Base-by-base conservation (phyloP, 1,140 invertebrate species). In the Kradibia gibbosae region DNA sequence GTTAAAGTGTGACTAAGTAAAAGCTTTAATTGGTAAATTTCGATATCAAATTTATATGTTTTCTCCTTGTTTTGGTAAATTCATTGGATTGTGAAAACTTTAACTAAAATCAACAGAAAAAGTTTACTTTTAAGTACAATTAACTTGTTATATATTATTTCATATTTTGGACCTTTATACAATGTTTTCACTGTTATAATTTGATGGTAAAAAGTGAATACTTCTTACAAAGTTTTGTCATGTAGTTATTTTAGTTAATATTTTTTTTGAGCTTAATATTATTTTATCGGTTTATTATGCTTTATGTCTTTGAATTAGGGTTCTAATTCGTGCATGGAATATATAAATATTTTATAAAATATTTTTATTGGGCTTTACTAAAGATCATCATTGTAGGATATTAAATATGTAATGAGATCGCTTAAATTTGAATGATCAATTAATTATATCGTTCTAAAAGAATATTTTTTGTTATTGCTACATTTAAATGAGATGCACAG, bases 1-100 rank as follows among this genome's bases (percentile, higher is more conserved):
- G 48, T 79, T 79, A 72, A 79, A 79, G 78, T 39, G 62, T 39
- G 53, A 72, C 50, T 72, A 17, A n/a, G 15, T n/a, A 53, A 57
- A 79, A 72, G 55, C 36, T 55, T 36, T 5, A n/a, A 57, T 36
- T 55, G 31, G 25, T 53, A 42, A 8, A 50, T 39, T 79, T 72
- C 28, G 50, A 72, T 39, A 71, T 4, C 25, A 70, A 79, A 79
- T 79, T 50, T 36, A 79, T 79, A 60, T 72, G 67, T 45, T 48
- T 57, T 50, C 67, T 36, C 34, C 15, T 31, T 57, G 53, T 1
- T 22, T 57, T n/a, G 67, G 15, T 39, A 0, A 8, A 4, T 71
- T 17, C 20, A 53, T 57, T 71, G n/a, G 11, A 1, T 48, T 36
- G 3, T 71, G 53, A 72, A 72, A 42, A 79, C 55, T 79, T 79